These are phyloP conservation scores for Galleria mellonella DNA, from an alignment of 1,140 invertebrate species.

Conservation along the genomic window DNA sequence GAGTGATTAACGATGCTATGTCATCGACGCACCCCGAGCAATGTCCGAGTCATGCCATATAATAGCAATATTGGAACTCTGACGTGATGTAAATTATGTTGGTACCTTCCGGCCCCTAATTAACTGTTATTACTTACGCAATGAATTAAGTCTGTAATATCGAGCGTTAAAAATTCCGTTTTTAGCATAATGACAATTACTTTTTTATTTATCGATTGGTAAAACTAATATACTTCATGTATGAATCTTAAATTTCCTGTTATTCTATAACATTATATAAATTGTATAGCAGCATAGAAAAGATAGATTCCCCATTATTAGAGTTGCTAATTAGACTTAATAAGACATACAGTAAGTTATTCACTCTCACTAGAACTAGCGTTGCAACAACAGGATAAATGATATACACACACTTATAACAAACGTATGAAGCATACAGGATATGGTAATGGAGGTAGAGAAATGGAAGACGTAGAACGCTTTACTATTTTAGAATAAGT, in stretches of 20 bases:
- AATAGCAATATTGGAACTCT: constrained; percentile 58
- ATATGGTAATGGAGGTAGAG: constrained; percentile 67
- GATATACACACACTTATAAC: constrained; percentile 1
- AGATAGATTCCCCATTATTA: too few species aligned
- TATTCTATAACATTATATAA: too few species aligned
- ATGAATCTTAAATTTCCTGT: too few species aligned
- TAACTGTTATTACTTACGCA: constrained; percentile 37
- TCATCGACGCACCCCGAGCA: constrained; percentile 38
- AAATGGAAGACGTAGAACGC: constrained; percentile 53
- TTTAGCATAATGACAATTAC: constrained; percentile 35
- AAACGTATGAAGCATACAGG: constrained; percentile 48
- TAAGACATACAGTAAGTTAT: too few species aligned
- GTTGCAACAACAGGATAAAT: too few species aligned
- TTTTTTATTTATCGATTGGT: neutral
- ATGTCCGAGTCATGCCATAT: constrained; percentile 57
- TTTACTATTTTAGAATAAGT: constrained; percentile 63
- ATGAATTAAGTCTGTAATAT: too few species aligned
- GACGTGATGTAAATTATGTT: constrained; percentile 46
- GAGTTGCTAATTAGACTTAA: too few species aligned
- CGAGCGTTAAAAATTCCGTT: too few species aligned
- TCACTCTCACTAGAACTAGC: too few species aligned
- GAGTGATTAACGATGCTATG: constrained; percentile 63
- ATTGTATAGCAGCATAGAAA: too few species aligned
- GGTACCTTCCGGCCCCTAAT: constrained; percentile 42
- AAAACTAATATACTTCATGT: too few species aligned